These are phyloP conservation scores for Mactromeris polynyma DNA, from an alignment of 2,888 invertebrate species.

Conservation along the genomic window DNA sequence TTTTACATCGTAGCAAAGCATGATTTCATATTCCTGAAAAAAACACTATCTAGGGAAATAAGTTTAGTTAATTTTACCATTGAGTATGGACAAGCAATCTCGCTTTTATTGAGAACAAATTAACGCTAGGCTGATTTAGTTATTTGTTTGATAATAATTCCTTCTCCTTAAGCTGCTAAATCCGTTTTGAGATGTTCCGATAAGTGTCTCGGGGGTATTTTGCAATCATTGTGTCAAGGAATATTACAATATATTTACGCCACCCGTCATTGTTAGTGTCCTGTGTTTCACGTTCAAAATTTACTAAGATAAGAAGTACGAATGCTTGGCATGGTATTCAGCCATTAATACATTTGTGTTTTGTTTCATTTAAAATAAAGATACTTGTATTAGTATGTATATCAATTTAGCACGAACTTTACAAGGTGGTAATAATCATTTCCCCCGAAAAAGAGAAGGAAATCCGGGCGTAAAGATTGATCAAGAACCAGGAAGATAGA, in stretches of 20 bases:
- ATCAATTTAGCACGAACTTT: background rate
- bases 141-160: background rate
- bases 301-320: background rate
- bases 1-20: background rate
- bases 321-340: background rate
- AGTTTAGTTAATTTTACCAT: background rate
- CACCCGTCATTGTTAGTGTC: background rate
- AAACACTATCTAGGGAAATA: background rate
- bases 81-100: background rate
- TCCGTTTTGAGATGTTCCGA: background rate
- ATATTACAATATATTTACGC: background rate
- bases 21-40: background rate
- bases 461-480: no score
- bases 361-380: background rate
- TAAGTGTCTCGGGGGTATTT: background rate
- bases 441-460: no score
- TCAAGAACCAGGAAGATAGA: no score
- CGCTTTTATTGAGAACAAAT: constrained; percentile 14
- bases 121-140: constrained; percentile 3
- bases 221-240: background rate
- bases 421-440: background rate
- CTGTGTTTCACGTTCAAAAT: background rate
- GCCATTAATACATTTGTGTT: background rate
- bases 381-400: background rate
- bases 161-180: background rate